Conservation (phyloP, 2,888 invertebrate genomes). For the Mimachlamys varia region DNA sequence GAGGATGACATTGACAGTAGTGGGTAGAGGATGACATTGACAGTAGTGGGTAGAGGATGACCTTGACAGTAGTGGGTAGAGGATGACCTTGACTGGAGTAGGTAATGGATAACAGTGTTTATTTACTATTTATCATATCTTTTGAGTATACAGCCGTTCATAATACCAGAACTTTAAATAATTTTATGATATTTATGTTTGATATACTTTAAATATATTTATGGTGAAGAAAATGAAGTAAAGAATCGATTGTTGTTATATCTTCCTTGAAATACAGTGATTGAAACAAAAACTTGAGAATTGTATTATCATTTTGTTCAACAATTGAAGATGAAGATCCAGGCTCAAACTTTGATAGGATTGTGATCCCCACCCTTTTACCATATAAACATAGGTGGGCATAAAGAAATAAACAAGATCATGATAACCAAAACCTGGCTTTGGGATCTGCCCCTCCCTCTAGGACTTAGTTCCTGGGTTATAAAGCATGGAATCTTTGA, state of each 20-base stretch:
- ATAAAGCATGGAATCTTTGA: too few relatives aligned
- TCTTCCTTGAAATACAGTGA: background rate
- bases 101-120: background rate
- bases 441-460: too few relatives aligned
- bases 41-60: too few relatives aligned
- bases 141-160: constrained; percentile 18
- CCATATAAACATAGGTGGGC: too few relatives aligned
- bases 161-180: background rate
- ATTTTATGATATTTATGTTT: constrained; percentile 35
- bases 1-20: too few relatives aligned
- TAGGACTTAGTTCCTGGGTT: too few relatives aligned
- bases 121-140: constrained; percentile 2
- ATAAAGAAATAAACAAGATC: too few relatives aligned
- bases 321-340: background rate
- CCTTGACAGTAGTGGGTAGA: background rate
- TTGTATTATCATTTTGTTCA: background rate
- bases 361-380: too few relatives aligned
- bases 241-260: background rate
- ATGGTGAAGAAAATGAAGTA: constrained; percentile 4
- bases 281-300: background rate
- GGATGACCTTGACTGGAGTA: background rate
- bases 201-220: background rate
- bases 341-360: too few relatives aligned
- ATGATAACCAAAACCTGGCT: too few relatives aligned
- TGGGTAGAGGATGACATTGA: too few relatives aligned